Evolutionary conservation across 2,888 invertebrate genomes (phyloP).

Genomic region (Helleia helle): DNA sequence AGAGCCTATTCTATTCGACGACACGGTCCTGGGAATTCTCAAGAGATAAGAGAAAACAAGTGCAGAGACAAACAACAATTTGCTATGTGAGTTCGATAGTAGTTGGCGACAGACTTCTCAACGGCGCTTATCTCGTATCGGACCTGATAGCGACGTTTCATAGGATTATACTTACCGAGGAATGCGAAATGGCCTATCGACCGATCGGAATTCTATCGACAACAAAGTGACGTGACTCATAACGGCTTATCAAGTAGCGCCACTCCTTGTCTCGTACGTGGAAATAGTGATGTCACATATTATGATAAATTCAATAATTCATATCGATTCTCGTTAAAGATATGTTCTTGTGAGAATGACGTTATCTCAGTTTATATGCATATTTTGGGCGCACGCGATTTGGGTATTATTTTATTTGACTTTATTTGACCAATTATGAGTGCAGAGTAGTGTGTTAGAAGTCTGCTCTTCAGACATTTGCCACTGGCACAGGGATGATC

Average conservation of each 20-base stretch:
- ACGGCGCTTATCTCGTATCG: constrained; percentile 14
- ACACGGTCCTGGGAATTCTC: background rate
- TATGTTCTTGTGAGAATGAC: background rate
- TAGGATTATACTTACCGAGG: constrained; percentile 16
- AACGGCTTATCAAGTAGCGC: constrained; percentile 35
- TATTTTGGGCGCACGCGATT: too few relatives aligned
- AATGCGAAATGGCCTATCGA: constrained; percentile 15
- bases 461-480: too few relatives aligned
- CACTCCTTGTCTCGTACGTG: constrained; percentile 42
- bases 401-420: too few relatives aligned
- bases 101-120: constrained; percentile 5
- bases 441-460: too few relatives aligned
- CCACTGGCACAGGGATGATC: too few relatives aligned
- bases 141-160: constrained; percentile 19
- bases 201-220: constrained; percentile 17
- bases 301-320: background rate
- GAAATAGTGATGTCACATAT: constrained; percentile 16
- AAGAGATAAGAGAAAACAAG: constrained; percentile 1
- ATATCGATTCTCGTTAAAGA: constrained; percentile 7
- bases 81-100: constrained; percentile 11
- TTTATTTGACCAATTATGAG: too few relatives aligned
- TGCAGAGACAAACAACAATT: constrained; percentile 8
- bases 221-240: constrained; percentile 21
- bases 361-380: too few relatives aligned
- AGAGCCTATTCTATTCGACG: constrained; percentile 4